Percentiles rank a stretch among this genome's conserved stretches.
These are phyloP conservation scores for Tipula vernalis DNA, from an alignment of 2,888 invertebrate genomes.

Conservation along the genomic window DNA sequence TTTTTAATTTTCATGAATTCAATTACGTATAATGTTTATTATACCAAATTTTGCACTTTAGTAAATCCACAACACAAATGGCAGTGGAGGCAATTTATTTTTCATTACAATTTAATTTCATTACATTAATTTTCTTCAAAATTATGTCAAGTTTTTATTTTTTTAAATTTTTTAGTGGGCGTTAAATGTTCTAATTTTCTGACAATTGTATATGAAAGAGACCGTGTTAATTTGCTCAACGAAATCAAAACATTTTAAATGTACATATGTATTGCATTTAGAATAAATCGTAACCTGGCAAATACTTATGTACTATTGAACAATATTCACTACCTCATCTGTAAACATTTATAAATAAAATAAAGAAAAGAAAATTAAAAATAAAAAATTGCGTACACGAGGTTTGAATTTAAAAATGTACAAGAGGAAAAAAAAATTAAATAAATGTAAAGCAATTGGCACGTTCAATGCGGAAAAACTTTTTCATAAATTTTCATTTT, in stretches of 20 bases:
- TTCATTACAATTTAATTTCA: no score
- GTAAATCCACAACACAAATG: no score
- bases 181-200: neutral
- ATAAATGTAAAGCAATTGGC: neutral
- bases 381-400: neutral
- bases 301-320: neutral
- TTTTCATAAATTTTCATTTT: neutral
- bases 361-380: neutral
- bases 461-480: constrained; percentile 8
- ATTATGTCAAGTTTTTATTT: neutral
- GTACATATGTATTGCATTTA: neutral
- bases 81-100: no score
- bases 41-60: no score
- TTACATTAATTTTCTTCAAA: no score
- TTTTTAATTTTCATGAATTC: neutral
- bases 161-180: neutral
- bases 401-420: neutral
- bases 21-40: no score
- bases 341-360: neutral
- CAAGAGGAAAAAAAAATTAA: neutral
- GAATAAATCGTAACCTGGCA: neutral
- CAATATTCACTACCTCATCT: neutral
- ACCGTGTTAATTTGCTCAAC: neutral
- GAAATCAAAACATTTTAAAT: neutral
- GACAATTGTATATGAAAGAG: neutral